A percentile compares a stretch with the other conserved stretches of the same genome.
Evolutionary conservation across 2,888 invertebrate species (phyloP).

Genomic region (Anticlea derivata): DNA sequence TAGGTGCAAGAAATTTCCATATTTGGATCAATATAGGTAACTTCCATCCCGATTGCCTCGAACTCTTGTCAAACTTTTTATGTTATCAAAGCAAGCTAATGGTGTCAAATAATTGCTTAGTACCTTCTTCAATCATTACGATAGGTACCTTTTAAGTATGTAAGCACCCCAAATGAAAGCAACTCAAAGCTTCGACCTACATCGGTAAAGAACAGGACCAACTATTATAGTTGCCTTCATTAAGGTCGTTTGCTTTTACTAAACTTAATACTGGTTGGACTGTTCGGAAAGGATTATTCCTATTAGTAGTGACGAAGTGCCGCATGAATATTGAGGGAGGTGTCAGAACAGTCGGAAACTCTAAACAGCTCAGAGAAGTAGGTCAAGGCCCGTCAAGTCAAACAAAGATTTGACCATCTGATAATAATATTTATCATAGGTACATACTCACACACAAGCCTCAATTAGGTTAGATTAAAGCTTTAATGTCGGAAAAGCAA

Average conservation of each 20-base stretch:
- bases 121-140: too few relatives aligned
- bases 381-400: slow-evolving; percentile 27
- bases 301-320: slow-evolving; percentile 37
- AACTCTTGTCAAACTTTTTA: too few relatives aligned
- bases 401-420: slow-evolving; percentile 10
- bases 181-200: too few relatives aligned
- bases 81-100: too few relatives aligned
- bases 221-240: not conserved
- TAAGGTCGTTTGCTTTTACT: too few relatives aligned
- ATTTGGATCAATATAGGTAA: too few relatives aligned
- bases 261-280: not conserved
- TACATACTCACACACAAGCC: not conserved
- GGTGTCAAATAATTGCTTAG: too few relatives aligned
- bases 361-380: slow-evolving; percentile 20
- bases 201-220: too few relatives aligned
- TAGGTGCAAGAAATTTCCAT: too few relatives aligned
- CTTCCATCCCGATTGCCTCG: too few relatives aligned
- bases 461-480: not conserved
- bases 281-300: not conserved
- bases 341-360: slow-evolving; percentile 11
- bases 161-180: too few relatives aligned
- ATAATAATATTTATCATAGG: slow-evolving; percentile 2
- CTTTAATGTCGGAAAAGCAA: not conserved
- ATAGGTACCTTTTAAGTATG: too few relatives aligned
- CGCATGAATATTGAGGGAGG: slow-evolving; percentile 51